A percentile compares a stretch with the other conserved stretches of the same genome.
These are phyloP conservation scores for Hydractinia echinata DNA, from an alignment of 30 jellyfish, hydroid and myxozoan genomes.

Conservation along the genomic window DNA sequence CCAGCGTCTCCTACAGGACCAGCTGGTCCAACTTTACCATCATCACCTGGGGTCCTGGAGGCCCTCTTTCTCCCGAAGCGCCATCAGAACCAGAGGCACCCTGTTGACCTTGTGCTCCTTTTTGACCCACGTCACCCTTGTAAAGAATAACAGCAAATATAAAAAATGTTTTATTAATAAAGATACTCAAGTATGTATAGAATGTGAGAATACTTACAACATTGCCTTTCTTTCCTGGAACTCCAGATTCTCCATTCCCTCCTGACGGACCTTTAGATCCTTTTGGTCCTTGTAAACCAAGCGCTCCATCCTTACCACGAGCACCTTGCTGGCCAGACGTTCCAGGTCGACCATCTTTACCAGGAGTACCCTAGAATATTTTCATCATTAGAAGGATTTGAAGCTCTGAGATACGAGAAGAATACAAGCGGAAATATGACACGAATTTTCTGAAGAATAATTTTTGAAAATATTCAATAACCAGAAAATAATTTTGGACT, in stretches of 20 bases:
- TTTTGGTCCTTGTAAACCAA: constrained; percentile 40
- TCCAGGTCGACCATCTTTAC: constrained; percentile 52
- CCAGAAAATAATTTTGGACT: too few relatives aligned
- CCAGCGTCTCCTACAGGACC: constrained; percentile 95
- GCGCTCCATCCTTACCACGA: constrained; percentile 24
- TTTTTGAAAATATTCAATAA: too few relatives aligned
- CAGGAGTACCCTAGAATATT: constrained; percentile 30
- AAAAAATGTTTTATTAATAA: neutral
- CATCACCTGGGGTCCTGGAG: constrained; percentile 66
- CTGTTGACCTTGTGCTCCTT: constrained; percentile 58
- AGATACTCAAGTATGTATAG: too few relatives aligned
- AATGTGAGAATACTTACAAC: neutral
- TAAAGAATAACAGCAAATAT: neutral
- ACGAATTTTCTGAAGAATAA: too few relatives aligned
- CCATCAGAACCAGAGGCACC: constrained; percentile 85
- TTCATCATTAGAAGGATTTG: neutral
- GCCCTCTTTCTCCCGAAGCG: constrained; percentile 75
- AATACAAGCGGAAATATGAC: too few relatives aligned
- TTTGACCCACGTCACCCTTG: constrained; percentile 51
- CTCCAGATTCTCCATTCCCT: constrained; percentile 34
- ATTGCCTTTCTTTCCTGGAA: constrained; percentile 33
- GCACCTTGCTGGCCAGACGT: constrained; percentile 30
- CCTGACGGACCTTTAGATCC: constrained; percentile 44
- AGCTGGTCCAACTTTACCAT: constrained; percentile 88
- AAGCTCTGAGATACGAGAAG: neutral